A percentile compares a stretch with the other conserved stretches of the same genome.
Evolutionary conservation across 1,140 invertebrate genomes (phyloP).

Genomic region (Megathymus violae): DNA sequence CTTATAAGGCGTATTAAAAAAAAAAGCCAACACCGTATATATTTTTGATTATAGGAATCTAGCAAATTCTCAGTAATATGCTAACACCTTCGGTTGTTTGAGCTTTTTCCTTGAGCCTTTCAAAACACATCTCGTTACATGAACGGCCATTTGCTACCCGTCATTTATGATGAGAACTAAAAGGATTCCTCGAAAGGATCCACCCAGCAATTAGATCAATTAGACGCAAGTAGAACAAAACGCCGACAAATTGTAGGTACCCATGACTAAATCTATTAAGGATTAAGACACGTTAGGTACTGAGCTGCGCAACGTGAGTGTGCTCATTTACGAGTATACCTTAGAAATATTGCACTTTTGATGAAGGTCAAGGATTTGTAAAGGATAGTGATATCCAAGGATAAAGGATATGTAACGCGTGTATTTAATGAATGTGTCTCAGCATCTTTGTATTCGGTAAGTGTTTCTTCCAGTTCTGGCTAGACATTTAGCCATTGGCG

Average conservation of each 20-base stretch:
- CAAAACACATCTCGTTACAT: slow-evolving; percentile 21
- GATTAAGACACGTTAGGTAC: slow-evolving; percentile 6
- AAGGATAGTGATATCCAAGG: too few species aligned
- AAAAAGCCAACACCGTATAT: too few species aligned
- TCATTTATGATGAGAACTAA: slow-evolving; percentile 33
- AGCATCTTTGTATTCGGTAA: too few species aligned
- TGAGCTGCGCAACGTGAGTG: not conserved
- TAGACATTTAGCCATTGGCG: too few species aligned
- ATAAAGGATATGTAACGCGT: too few species aligned
- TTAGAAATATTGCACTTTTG: slow-evolving; percentile 6
- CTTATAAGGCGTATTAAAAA: too few species aligned
- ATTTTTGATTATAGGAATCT: too few species aligned
- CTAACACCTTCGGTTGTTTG: slow-evolving; percentile 7
- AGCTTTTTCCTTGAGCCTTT: slow-evolving; percentile 40
- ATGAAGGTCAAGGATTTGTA: slow-evolving; percentile 1
- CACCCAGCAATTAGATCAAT: slow-evolving; percentile 68
- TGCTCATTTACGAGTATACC: not conserved
- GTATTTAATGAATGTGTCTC: too few species aligned
- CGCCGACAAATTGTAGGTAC: slow-evolving; percentile 20
- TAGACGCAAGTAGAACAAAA: slow-evolving; percentile 40
- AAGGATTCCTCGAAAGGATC: slow-evolving; percentile 58
- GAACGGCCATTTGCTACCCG: slow-evolving; percentile 28
- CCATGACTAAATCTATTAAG: slow-evolving; percentile 18
- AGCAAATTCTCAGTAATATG: slow-evolving; percentile 24
- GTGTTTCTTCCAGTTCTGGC: too few species aligned